These are phyloP conservation scores for Zele albiditarsus DNA, from an alignment of 2,888 invertebrate genomes.

Conservation along the genomic window DNA sequence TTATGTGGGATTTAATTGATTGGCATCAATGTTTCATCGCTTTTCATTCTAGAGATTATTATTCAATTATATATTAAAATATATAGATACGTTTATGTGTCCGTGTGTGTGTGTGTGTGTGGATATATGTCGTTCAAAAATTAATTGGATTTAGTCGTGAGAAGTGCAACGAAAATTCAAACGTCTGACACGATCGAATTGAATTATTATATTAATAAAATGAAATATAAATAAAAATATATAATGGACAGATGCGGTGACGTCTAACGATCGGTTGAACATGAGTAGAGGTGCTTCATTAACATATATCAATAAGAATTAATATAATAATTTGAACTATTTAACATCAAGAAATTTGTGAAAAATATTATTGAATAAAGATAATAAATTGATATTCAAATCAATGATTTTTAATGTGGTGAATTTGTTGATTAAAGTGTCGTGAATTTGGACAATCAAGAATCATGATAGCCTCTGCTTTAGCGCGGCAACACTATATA, in stretches of 20 bases:
- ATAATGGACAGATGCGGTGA: not conserved
- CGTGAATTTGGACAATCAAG: conserved; percentile 1
- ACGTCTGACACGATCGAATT: not conserved
- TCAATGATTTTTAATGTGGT: not conserved
- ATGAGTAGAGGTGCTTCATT: conserved; percentile 6
- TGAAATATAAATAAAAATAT: not conserved
- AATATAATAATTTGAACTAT: not conserved
- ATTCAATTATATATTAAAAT: conserved; percentile 33
- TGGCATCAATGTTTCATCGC: not conserved
- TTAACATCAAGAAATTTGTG: not conserved
- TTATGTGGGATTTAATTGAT: not conserved
- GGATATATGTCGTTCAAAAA: not conserved
- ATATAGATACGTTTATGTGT: not conserved
- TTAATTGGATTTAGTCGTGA: not conserved
- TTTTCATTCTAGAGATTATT: not conserved
- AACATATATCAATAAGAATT: not conserved
- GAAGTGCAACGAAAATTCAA: not conserved
- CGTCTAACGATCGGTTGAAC: not conserved
- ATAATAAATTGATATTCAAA: not conserved
- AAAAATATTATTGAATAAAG: not conserved
- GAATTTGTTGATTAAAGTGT: not conserved
- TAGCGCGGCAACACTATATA: conserved; percentile 18
- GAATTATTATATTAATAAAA: not conserved
- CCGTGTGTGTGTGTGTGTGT: too few relatives aligned
- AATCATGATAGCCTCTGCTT: conserved; percentile 52